Conservation (phyloP, 2,888 invertebrate genomes). For the Ophion ventricosus region DNA sequence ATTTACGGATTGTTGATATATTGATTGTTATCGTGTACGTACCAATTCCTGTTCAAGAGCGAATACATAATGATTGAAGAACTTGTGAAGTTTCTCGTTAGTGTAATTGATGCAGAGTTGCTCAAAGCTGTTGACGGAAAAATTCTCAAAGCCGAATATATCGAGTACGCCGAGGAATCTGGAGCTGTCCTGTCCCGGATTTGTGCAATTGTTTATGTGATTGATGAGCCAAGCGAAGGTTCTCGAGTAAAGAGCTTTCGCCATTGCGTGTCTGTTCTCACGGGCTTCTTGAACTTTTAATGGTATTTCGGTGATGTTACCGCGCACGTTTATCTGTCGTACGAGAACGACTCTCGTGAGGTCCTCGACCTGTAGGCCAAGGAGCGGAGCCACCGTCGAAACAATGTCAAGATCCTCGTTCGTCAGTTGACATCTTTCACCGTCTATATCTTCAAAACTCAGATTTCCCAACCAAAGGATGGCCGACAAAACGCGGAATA, state of each 20-base stretch:
- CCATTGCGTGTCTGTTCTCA: conserved; percentile 97
- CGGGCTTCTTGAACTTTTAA: conserved; percentile 94
- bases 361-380: conserved; percentile 90
- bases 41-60: conserved; percentile 97
- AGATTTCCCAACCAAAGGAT: conserved; percentile 96
- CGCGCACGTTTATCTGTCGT: conserved; percentile 95
- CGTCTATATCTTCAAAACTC: conserved; percentile 93
- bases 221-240: conserved; percentile 97
- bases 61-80: conserved; percentile 98
- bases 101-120: conserved; percentile 97
- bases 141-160: conserved; percentile 97
- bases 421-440: conserved; percentile 91
- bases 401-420: conserved; percentile 89
- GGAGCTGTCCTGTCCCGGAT: conserved; percentile 92
- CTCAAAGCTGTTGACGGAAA: conserved; percentile 94
- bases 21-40: conserved; percentile 82
- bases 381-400: conserved; percentile 88
- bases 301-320: conserved; percentile 96
- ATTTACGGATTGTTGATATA: background rate
- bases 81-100: conserved; percentile 96
- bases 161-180: conserved; percentile 94
- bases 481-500: conserved; percentile 94
- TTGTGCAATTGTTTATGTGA: conserved; percentile 95
- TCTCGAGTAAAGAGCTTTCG: conserved; percentile 94
- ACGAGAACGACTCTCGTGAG: conserved; percentile 90